Percentiles rank a stretch among this genome's conserved stretches.
Conservation (phyloP, 2,888 invertebrate species). For the Syritta pipiens region DNA sequence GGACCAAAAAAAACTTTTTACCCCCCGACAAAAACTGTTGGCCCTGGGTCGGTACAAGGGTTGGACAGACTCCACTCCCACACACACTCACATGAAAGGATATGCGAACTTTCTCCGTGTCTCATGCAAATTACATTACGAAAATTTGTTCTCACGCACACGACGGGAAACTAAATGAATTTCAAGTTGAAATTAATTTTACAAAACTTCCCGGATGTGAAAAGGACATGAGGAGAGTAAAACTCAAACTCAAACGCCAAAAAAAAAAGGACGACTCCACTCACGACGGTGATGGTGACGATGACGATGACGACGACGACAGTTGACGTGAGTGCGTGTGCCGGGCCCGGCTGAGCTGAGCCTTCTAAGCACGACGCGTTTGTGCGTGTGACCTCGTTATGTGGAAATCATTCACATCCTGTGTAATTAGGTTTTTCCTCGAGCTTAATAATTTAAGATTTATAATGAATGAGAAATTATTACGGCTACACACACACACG, state of each 20-base stretch:
- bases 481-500: conserved; percentile 41
- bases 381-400: conserved; percentile 61
- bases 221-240: conserved; percentile 40
- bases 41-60: conserved; percentile 27
- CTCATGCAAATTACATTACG: conserved; percentile 68
- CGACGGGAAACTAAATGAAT: conserved; percentile 71
- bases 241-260: conserved; percentile 10
- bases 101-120: conserved; percentile 42
- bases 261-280: conserved; percentile 23
- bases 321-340: conserved; percentile 23
- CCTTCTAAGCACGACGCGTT: conserved; percentile 25
- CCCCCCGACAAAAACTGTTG: conserved; percentile 22
- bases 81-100: conserved; percentile 3
- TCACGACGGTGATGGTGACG: background rate
- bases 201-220: conserved; percentile 67
- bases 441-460: conserved; percentile 60
- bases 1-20: too few species aligned
- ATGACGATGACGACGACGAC: conserved; percentile 24
- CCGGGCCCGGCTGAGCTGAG: background rate
- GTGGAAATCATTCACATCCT: conserved; percentile 61
- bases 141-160: conserved; percentile 62
- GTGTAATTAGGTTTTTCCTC: conserved; percentile 51
- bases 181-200: conserved; percentile 74
- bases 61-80: conserved; percentile 45
- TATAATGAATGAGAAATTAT: conserved; percentile 68